phyloP scores from a whole-genome alignment of 1,140 invertebrate species.

The Elymnias hypermnestra region DNA sequence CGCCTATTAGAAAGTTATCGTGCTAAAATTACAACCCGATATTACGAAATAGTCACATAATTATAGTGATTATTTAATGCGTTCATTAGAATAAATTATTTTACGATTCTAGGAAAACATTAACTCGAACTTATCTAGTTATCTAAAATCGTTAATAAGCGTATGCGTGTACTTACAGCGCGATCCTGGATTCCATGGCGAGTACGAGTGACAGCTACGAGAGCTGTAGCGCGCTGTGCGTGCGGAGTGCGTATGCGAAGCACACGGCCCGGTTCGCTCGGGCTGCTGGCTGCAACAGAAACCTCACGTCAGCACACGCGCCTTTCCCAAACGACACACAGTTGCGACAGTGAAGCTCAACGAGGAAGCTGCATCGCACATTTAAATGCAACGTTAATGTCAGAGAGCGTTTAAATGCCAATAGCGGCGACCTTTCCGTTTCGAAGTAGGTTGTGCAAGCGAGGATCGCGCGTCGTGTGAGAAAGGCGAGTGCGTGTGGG shows the following conservation, averaged over 20 bases:
- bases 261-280: constrained; percentile 42
- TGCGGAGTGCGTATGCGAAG: constrained; percentile 23
- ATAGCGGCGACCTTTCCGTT: constrained; percentile 69
- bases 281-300: constrained; percentile 65
- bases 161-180: constrained; percentile 46
- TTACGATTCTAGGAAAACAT: neutral
- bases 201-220: constrained; percentile 20
- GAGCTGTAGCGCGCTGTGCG: constrained; percentile 26
- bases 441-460: constrained; percentile 65
- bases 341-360: constrained; percentile 68
- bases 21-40: constrained; percentile 28
- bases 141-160: no score
- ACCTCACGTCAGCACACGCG: constrained; percentile 62
- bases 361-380: constrained; percentile 69
- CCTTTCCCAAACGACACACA: constrained; percentile 66
- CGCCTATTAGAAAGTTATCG: constrained; percentile 49
- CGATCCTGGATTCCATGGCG: constrained; percentile 51
- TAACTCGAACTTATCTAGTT: neutral
- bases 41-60: constrained; percentile 27
- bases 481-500: constrained; percentile 56
- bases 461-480: constrained; percentile 64
- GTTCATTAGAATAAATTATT: constrained; percentile 5
- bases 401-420: constrained; percentile 73
- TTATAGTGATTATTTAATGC: constrained; percentile 10
- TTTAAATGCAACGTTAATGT: constrained; percentile 73